Evolutionary conservation across 37 sponge, comb jelly and placozoan species (phyloP).

Genomic region (Crambe crambe): DNA sequence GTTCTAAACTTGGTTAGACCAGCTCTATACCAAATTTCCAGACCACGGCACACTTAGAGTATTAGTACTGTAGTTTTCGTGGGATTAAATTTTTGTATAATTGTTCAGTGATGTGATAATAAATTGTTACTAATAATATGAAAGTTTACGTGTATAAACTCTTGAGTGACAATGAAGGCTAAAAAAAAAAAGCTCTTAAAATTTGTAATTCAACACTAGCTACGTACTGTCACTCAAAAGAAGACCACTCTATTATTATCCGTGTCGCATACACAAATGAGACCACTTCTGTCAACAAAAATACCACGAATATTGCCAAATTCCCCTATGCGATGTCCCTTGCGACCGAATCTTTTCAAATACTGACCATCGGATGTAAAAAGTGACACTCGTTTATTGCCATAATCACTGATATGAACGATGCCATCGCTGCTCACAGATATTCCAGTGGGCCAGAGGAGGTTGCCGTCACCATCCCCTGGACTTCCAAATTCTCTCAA

Average conservation of each 20-base stretch:
- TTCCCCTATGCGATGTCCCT: constrained; percentile 23
- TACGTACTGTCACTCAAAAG: neutral
- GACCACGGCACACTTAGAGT: too few species aligned
- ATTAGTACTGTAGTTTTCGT: too few species aligned
- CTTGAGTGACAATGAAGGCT: too few species aligned
- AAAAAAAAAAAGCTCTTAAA: too few species aligned
- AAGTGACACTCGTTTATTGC: constrained; percentile 21
- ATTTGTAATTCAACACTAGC: too few species aligned
- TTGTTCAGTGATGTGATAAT: too few species aligned
- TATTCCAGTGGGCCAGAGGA: constrained; percentile 13
- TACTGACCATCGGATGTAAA: constrained; percentile 46
- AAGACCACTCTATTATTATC: neutral
- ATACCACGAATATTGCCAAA: constrained; percentile 47
- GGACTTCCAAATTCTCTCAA: constrained; percentile 27
- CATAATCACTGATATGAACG: constrained; percentile 29
- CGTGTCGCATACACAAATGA: constrained; percentile 43
- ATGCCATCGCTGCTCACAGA: neutral
- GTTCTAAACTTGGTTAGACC: too few species aligned
- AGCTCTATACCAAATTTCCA: too few species aligned
- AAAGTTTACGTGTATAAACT: too few species aligned
- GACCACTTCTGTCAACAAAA: constrained; percentile 38
- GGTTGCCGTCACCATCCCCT: constrained; percentile 25
- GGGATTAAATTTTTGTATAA: too few species aligned
- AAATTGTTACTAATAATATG: too few species aligned
- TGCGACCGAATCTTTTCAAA: constrained; percentile 31